These are phyloP conservation scores for Podarcis muralis DNA, from an alignment of 2,113 vertebrate genomes.

Conservation along the genomic window DNA sequence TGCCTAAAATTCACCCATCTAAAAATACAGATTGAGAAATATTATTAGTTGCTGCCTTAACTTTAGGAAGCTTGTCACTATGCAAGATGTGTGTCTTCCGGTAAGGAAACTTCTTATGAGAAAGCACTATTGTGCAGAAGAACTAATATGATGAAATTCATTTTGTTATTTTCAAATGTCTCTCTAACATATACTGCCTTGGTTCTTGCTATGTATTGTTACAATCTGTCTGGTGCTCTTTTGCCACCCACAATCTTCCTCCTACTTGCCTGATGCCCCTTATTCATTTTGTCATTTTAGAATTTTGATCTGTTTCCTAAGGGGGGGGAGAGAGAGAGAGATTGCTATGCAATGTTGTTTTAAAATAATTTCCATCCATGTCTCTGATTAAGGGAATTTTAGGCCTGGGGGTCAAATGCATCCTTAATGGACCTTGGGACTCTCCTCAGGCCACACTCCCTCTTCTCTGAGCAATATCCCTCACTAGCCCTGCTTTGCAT, in stretches of 20 bases:
- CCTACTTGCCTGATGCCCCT: not conserved
- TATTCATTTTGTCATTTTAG: not conserved
- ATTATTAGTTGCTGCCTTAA: not conserved
- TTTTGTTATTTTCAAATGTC: not conserved
- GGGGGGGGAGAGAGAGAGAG: no score
- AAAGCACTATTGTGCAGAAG: not conserved
- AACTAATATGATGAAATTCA: not conserved
- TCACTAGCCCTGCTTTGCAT: no score
- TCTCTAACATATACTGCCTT: not conserved
- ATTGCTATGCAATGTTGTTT: not conserved
- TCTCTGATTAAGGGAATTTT: not conserved
- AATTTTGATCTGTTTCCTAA: not conserved
- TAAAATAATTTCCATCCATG: not conserved
- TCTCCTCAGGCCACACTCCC: no score
- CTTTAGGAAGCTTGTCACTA: not conserved
- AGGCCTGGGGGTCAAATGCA: no score
- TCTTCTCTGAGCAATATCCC: no score
- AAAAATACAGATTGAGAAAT: not conserved
- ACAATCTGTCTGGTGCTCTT: not conserved
- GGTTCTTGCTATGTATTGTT: not conserved
- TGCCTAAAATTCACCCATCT: not conserved
- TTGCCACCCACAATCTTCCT: constrained; percentile 1
- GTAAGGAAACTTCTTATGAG: not conserved
- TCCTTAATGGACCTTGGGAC: no score
- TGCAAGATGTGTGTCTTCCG: not conserved